These are phyloP conservation scores for Sarcophaga carnaria DNA, from an alignment of 2,888 invertebrate species.

Conservation along the genomic window DNA sequence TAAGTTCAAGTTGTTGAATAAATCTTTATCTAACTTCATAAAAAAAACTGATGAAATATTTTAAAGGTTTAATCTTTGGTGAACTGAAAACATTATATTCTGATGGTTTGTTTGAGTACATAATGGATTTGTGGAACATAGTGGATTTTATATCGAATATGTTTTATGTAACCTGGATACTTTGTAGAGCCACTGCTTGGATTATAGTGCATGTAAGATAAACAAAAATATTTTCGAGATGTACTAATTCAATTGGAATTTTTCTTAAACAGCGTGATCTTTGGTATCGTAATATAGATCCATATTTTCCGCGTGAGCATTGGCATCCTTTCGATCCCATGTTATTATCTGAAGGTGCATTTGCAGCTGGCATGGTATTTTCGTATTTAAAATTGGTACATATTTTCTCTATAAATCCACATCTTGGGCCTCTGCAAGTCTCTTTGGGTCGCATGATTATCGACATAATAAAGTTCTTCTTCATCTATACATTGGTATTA, in stretches of 20 bases:
- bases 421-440: conserved; percentile 95
- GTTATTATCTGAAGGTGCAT: conserved; percentile 94
- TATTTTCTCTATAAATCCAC: conserved; percentile 98
- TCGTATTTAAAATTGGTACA: conserved; percentile 97
- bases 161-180: conserved; percentile 96
- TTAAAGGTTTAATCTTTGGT: conserved; percentile 94
- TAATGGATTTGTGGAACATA: conserved; percentile 98
- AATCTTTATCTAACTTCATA: not conserved
- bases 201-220: conserved; percentile 90
- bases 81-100: conserved; percentile 96
- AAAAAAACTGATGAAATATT: not conserved
- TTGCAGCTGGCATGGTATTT: conserved; percentile 98
- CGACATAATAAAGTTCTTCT: conserved; percentile 98
- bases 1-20: conserved; percentile 81
- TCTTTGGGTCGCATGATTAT: conserved; percentile 96
- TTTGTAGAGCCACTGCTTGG: conserved; percentile 93
- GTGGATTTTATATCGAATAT: conserved; percentile 98
- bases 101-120: conserved; percentile 94
- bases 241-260: not conserved
- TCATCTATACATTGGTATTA: conserved; percentile 94
- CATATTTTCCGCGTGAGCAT: conserved; percentile 92
- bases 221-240: not conserved
- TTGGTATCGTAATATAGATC: conserved; percentile 86
- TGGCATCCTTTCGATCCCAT: conserved; percentile 99
- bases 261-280: conserved; percentile 85